Conservation (phyloP, 2,797 vertebrate species). For the Orestias chungarensis region DNA sequence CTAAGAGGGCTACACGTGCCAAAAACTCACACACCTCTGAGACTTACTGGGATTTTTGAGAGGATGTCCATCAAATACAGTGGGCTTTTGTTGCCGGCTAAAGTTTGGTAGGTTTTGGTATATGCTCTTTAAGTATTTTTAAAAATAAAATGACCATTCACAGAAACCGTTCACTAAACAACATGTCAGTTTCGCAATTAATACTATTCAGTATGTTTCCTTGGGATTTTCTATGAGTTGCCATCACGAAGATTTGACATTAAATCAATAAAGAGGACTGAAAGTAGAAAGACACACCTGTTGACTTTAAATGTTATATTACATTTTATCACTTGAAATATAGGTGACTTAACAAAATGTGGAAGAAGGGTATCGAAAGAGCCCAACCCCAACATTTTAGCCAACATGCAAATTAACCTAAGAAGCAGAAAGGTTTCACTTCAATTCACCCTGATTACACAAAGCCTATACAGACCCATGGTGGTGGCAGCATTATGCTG, state of each 20-base stretch:
- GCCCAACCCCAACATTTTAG: too few relatives aligned
- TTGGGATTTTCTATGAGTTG: not conserved
- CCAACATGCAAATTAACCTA: too few relatives aligned
- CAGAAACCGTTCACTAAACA: not conserved
- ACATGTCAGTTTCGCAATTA: not conserved
- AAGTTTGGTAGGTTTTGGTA: not conserved
- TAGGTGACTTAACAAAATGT: too few relatives aligned
- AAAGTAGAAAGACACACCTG: not conserved
- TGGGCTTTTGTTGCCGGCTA: slow-evolving; percentile 5
- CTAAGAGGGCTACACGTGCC: slow-evolving; percentile 21
- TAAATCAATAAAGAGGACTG: not conserved
- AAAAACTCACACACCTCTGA: slow-evolving; percentile 52
- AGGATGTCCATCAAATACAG: slow-evolving; percentile 22
- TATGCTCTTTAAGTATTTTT: not conserved
- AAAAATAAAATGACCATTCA: slow-evolving; percentile 9
- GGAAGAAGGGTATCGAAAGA: too few relatives aligned
- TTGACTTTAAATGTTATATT: not conserved
- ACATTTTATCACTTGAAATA: not conserved
- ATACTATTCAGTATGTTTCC: not conserved
- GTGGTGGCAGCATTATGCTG: too few relatives aligned
- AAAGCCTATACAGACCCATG: too few relatives aligned
- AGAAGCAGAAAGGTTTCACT: too few relatives aligned
- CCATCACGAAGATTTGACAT: not conserved
- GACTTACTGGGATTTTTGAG: slow-evolving; percentile 34
- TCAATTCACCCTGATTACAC: too few relatives aligned